Evolutionary conservation across 2,888 invertebrate genomes (phyloP), one percentile per base, ranked within the genome.

Genomic region (Microctonus aethiopoides): DNA sequence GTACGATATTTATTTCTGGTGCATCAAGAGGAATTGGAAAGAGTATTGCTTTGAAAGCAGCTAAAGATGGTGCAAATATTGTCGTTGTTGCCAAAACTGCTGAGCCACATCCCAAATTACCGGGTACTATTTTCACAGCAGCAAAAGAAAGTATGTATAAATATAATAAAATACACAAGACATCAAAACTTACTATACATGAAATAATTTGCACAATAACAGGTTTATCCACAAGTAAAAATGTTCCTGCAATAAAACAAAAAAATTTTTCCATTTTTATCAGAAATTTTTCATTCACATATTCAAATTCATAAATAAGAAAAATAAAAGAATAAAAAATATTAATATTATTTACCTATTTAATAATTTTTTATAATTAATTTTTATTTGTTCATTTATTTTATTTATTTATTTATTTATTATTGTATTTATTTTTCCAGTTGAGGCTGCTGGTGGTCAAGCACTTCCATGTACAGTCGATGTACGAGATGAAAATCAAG

Each of bases 11-110:
- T 82, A 95, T 99, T 76, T 97, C 98, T 32, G 99, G 99, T 56
- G 98, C 96, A 16, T 97, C 97, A 66, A 90, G 99, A 78, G 99
- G 99, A 32, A 99, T 99, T 81, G 99, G 99, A 0, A 95, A 97
- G 87, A 94, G 94, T 16, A 98, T 99, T 78, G 98, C 97, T 4
- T 84, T 98, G 69, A 98, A 96, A 88, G 94, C 94, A 1, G 97
- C 98, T 0, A 91, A 90, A 86, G 96, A 97, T 90, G 97, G 97
- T 32, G 97, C 96, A 0, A 97, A 97, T 87, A 90, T 97, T 78
- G 93, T 96, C 13, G 91, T 97, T 74, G 97, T 96, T 64, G 97
- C 97, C 5, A 97, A 97, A 89, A 97, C 97, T 26, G 94, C 94
- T 0, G 92, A 94, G 75, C 92, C 95, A 0, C 95, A 97, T 89